Base-by-base conservation (phyloP, 2,888 invertebrate species). In the Hyalella azteca region DNA sequence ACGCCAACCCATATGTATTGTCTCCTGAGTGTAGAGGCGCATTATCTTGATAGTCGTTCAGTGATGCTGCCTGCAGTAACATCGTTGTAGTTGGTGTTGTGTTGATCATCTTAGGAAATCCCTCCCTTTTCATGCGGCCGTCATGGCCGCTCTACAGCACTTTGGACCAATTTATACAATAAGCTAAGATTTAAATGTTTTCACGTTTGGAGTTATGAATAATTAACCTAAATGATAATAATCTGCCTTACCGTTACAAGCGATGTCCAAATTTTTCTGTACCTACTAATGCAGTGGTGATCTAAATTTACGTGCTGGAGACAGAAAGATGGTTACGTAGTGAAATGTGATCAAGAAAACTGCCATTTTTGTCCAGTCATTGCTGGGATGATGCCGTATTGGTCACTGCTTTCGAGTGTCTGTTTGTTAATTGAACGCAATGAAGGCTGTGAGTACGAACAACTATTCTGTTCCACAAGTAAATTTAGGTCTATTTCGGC, bases 81-180 rank as follows among this genome's bases (percentile, higher is more conserved):
- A 54, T 54, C 54, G 11, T 54, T 54, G 54, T 54, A 54, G 54
- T 54, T 66, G 66, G 36, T 66, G 66, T 66, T 36, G 66, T 66
- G 36, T 66, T 29, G 66, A 32, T 29, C 66, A 29, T 32, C n/a
- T 66, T 36, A 22, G 29, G 54, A 13, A 54, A 54, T 29, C 54
- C 54, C 13, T 54, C 54, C 22, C 54, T 29, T 54, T 29, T 54
- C 13, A 36, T 36, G 66, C 36, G 36, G 66, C 66, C 36, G 66
- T 36, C 32, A 19, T 29, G 19, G 32, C 66, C 66, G 36, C 66
- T 66, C 66, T 36, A 36, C 36, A 36, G 36, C 66, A 36, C 36
- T n/a, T 66, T 66, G 66, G 66, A 66, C 66, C 66, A 66, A 66
- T 66, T 66, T 66, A 15, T 66, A 66, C 66, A 32, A 36, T 66